Conservation (phyloP, 1,140 invertebrate species). For the Caenorhabditis elegans region WBcel235 BX284606.5:12667001-12667500, state of each 20-base stretch:
- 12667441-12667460: constrained; percentile 50
- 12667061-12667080: too few species aligned
- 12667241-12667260: constrained; percentile 16
- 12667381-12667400: constrained; percentile 57
- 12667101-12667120: too few species aligned
- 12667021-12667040: too few species aligned
- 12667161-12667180: too few species aligned
- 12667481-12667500: too few species aligned
- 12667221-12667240: constrained; percentile 29
- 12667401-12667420: constrained; percentile 63
- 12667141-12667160: too few species aligned
- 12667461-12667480: too few species aligned
- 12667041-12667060: too few species aligned
- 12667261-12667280: not conserved
- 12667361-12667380: constrained; percentile 58
- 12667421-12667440: constrained; percentile 64
- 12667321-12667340: constrained; percentile 61
- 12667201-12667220: not conserved
- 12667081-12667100: too few species aligned
- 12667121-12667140: too few species aligned
- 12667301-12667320: constrained; percentile 61
- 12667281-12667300: constrained; percentile 44
- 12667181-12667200: not conserved
- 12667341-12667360: constrained; percentile 63
- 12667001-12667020: too few species aligned